A percentile compares a stretch with the other conserved stretches of the same genome.
Evolutionary conservation across 2,113 vertebrate species (phyloP).

Genomic region (Pteronura brasiliensis): DNA sequence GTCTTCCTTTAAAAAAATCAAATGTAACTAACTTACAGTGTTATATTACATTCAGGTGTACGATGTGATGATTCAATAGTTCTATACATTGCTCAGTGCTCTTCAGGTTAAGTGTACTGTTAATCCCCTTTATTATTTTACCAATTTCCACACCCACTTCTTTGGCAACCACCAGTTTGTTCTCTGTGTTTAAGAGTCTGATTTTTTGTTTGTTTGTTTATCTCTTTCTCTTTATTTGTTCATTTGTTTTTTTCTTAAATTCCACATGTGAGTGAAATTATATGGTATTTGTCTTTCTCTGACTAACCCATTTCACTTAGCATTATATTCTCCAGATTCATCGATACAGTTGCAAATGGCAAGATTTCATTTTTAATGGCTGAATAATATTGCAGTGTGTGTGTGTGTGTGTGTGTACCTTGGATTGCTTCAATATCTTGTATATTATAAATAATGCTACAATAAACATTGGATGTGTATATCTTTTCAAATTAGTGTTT

Average conservation of each 20-base stretch:
- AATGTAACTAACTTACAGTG: neutral
- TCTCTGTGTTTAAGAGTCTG: neutral
- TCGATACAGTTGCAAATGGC: neutral
- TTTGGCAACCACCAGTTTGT: neutral
- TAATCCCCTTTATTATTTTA: neutral
- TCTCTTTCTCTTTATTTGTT: neutral
- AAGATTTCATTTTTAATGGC: neutral
- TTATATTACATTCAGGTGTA: neutral
- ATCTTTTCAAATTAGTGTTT: neutral
- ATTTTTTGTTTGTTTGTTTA: neutral
- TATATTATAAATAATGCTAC: neutral
- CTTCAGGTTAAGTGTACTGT: neutral
- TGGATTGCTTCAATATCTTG: neutral
- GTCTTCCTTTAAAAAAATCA: neutral
- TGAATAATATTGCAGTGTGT: neutral
- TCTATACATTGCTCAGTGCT: neutral
- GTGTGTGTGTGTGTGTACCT: neutral
- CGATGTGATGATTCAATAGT: neutral
- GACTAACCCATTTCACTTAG: neutral
- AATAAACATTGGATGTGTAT: neutral
- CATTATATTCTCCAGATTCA: neutral
- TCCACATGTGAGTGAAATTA: neutral
- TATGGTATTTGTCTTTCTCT: neutral
- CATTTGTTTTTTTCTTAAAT: neutral
- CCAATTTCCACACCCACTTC: neutral